A percentile compares a stretch with the other conserved stretches of the same genome.
phyloP scores from a whole-genome alignment of 2,888 invertebrate species.

The Folsomia manolachei region DNA sequence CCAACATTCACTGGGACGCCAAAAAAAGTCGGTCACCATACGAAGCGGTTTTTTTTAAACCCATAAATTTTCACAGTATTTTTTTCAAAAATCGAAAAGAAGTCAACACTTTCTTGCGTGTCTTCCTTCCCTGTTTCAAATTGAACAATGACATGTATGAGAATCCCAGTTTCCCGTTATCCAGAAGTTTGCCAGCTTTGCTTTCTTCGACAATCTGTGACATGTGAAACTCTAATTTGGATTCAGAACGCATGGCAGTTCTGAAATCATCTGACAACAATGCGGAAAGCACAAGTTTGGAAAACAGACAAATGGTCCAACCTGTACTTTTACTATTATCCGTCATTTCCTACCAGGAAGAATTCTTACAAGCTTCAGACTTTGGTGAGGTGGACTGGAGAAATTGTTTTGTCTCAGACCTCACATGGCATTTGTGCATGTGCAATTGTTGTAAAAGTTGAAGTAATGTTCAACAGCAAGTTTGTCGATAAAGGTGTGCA shows the following conservation, averaged over 20 bases:
- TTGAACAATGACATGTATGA: not conserved
- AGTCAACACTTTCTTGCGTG: too few species aligned
- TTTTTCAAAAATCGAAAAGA: not conserved
- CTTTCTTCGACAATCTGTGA: conserved; percentile 7
- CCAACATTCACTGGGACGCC: not conserved
- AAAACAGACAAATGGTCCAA: not conserved
- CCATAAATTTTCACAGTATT: too few species aligned
- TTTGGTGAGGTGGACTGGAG: not conserved
- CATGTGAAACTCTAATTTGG: not conserved
- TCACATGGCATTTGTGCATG: too few species aligned
- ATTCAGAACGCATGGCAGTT: not conserved
- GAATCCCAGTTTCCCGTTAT: not conserved
- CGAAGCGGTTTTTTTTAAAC: too few species aligned
- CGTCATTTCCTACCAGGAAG: too few species aligned
- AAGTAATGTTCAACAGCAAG: too few species aligned
- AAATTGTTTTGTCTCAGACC: too few species aligned
- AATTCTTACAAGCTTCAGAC: not conserved
- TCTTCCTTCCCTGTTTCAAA: too few species aligned
- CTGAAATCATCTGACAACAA: not conserved
- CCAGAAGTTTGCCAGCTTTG: not conserved
- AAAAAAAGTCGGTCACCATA: not conserved
- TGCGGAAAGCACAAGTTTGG: not conserved
- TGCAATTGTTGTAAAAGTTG: too few species aligned
- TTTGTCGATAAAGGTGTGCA: too few species aligned
- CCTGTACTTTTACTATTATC: not conserved